A percentile compares a stretch with the other conserved stretches of the same genome.
phyloP scores from a whole-genome alignment of 2,888 invertebrate species.

The Syrphus vitripennis region DNA sequence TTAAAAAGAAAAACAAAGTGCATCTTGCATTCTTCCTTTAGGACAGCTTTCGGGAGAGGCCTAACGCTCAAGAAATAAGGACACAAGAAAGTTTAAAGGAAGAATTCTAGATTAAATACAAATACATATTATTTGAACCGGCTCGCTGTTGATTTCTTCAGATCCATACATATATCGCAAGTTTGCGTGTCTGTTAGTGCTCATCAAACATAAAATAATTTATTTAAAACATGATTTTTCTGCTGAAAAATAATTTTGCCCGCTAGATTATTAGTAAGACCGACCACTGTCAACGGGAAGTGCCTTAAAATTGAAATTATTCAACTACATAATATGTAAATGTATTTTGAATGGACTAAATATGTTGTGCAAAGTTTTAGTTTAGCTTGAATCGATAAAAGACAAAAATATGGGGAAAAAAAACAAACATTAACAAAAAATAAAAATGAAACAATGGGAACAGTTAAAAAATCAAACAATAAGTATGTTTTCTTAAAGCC shows the following conservation, averaged over 20 bases:
- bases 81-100: neutral
- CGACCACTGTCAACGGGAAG: too few relatives aligned
- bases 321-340: too few relatives aligned
- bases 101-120: neutral
- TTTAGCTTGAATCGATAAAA: too few relatives aligned
- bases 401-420: too few relatives aligned
- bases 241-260: neutral
- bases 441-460: too few relatives aligned
- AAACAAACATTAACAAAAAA: too few relatives aligned
- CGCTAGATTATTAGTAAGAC: too few relatives aligned
- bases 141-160: neutral
- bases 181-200: neutral
- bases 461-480: too few relatives aligned
- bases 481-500: too few relatives aligned
- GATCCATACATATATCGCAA: neutral
- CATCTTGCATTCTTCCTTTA: constrained; percentile 10
- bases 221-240: neutral
- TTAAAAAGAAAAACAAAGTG: neutral
- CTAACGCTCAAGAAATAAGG: constrained; percentile 6
- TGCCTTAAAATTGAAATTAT: too few relatives aligned
- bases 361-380: too few relatives aligned
- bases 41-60: constrained; percentile 14
- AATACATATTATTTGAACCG: constrained; percentile 5
- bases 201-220: neutral
- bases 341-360: too few relatives aligned